phyloP scores from a whole-genome alignment of 2,797 vertebrate genomes.

The Silurus aristotelis region DNA sequence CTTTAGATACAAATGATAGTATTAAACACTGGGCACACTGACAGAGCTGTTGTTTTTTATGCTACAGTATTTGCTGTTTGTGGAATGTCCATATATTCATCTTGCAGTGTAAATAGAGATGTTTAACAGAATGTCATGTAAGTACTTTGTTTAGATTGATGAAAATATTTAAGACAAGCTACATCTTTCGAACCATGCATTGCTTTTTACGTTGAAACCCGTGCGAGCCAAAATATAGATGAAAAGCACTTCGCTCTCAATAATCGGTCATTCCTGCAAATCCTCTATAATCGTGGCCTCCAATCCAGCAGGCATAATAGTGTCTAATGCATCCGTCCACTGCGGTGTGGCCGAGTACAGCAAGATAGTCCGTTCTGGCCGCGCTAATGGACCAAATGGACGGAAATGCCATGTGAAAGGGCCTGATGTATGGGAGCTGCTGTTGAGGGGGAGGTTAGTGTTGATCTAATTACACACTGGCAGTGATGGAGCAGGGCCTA shows the following conservation, averaged over 20 bases:
- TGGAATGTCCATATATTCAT: not conserved
- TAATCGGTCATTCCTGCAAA: slow-evolving; percentile 33
- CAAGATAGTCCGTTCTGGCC: slow-evolving; percentile 82
- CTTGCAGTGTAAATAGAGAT: not conserved
- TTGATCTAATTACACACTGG: slow-evolving; percentile 91
- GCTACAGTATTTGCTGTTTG: not conserved
- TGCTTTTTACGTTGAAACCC: slow-evolving; percentile 12
- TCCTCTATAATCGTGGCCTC: slow-evolving; percentile 37
- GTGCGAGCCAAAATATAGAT: slow-evolving; percentile 30
- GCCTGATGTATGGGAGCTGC: slow-evolving; percentile 90
- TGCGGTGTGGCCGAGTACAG: slow-evolving; percentile 76
- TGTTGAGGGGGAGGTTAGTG: slow-evolving; percentile 84
- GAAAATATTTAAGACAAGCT: slow-evolving; percentile 17
- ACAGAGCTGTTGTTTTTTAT: not conserved
- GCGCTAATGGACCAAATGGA: slow-evolving; percentile 90
- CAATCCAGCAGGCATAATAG: slow-evolving; percentile 73
- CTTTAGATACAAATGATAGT: not conserved
- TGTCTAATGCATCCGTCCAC: slow-evolving; percentile 83
- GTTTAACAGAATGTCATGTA: not conserved
- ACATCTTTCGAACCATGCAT: not conserved
- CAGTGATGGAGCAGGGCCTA: slow-evolving; percentile 85
- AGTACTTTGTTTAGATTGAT: not conserved
- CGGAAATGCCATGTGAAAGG: slow-evolving; percentile 92
- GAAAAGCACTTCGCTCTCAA: slow-evolving; percentile 23
- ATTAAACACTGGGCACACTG: not conserved